Percentiles rank a stretch among this genome's conserved stretches.
phyloP scores from a whole-genome alignment of 1,140 invertebrate species.

The Lordiphosa clarofinis region DNA sequence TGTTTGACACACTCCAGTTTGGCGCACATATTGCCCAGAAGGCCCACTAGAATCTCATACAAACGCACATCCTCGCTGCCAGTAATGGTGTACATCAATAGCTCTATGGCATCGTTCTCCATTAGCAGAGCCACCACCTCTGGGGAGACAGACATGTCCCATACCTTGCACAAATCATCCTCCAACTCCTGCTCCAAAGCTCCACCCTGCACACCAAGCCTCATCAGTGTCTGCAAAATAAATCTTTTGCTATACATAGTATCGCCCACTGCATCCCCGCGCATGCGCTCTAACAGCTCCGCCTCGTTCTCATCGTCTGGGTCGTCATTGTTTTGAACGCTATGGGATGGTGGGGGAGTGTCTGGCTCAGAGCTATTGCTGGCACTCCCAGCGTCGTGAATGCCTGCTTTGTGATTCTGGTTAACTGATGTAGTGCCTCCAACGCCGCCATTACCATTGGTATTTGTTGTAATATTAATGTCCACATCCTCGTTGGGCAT shows the following conservation, averaged over 20 bases:
- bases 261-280: conserved; percentile 87
- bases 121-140: conserved; percentile 86
- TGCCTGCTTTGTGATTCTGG: conserved; percentile 12
- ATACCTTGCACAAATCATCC: conserved; percentile 86
- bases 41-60: conserved; percentile 87
- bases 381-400: conserved; percentile 15
- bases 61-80: conserved; percentile 81
- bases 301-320: conserved; percentile 35
- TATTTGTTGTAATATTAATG: conserved; percentile 5
- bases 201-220: conserved; percentile 73
- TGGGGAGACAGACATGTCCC: conserved; percentile 88
- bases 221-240: conserved; percentile 85
- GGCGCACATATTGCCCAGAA: conserved; percentile 86
- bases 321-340: conserved; percentile 30
- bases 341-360: conserved; percentile 38
- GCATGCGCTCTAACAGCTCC: conserved; percentile 80
- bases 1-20: conserved; percentile 75
- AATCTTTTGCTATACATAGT: conserved; percentile 88
- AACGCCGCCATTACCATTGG: not conserved
- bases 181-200: conserved; percentile 81
- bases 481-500: conserved; percentile 37
- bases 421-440: not conserved
- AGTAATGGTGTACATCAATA: conserved; percentile 81
- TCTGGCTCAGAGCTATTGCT: conserved; percentile 23
- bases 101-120: conserved; percentile 83